Base-by-base conservation (phyloP, 2,888 invertebrate genomes). In the Amphiduros pacificus region DNA sequence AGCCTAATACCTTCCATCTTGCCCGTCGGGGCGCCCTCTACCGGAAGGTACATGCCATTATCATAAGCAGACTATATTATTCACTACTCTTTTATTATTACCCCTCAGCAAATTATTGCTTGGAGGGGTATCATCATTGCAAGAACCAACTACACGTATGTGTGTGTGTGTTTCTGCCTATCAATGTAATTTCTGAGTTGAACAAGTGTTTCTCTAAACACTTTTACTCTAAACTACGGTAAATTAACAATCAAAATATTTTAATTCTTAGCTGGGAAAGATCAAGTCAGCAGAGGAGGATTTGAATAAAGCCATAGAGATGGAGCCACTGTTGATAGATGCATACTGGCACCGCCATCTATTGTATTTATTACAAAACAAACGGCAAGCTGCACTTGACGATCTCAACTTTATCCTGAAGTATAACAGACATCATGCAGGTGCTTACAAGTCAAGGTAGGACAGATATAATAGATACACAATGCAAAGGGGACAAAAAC, bases 301-400 rank as follows among this genome's bases (percentile, higher is more conserved):
- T 48, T 44, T 73, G 48, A 62, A 68, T 73, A 77, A 76, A 57
- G 79, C 79, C 20, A 78, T 82, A 55, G 63, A 69, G 49, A 61
- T 77, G 65, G 82, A 82, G 61, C 78, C 80, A 0, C 51, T 70
- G 48, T 59, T 81, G 52, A 61, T 81, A 52, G 80, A 82, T 68
- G 82, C 81, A 1, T 82, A 82, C 71, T 82, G 82, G 82, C 82
- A 82, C 66, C 69, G 82, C 2, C 82, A 82, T 68, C 69, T 82
- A 24, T 63, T 82, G 48, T 77, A 71, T 60, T 61, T 82, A n/a
- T 69, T 82, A 32, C 78, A 77, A 60, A 79, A 78, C 62, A 75
- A 77, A 57, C 75, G 73, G 58, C 65, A 74, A 22, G 73, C 71
- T 22, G 82, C 82, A 1, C 67, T 80, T n/a, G 79, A 80, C 22